phyloP scores from a whole-genome alignment of 2,888 invertebrate species.

The Yponomeuta malinellus region DNA sequence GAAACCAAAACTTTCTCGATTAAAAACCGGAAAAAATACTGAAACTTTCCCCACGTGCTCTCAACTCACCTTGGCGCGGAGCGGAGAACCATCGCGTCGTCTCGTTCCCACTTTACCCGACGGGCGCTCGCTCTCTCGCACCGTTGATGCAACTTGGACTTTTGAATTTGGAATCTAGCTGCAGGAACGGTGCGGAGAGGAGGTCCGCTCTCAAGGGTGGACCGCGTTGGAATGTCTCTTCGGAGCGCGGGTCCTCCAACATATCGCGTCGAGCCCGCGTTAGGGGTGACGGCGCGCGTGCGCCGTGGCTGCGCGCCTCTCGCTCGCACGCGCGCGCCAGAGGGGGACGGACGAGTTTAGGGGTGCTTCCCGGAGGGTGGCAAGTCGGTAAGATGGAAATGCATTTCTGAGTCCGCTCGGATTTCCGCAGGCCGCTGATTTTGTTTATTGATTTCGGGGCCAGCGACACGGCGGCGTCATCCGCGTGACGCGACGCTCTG shows the following conservation, averaged over 20 bases:
- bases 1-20: neutral
- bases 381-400: slow-evolving; percentile 73
- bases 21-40: slow-evolving; percentile 23
- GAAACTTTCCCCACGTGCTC: slow-evolving; percentile 60
- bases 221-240: slow-evolving; percentile 67
- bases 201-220: slow-evolving; percentile 69
- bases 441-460: slow-evolving; percentile 72
- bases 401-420: slow-evolving; percentile 72
- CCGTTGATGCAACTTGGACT: slow-evolving; percentile 31
- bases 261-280: slow-evolving; percentile 59
- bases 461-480: slow-evolving; percentile 25
- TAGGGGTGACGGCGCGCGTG: slow-evolving; percentile 68
- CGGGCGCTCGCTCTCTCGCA: slow-evolving; percentile 68
- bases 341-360: slow-evolving; percentile 50
- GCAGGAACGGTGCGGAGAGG: slow-evolving; percentile 53
- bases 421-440: slow-evolving; percentile 72
- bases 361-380: slow-evolving; percentile 72
- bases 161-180: slow-evolving; percentile 21
- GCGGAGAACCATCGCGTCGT: slow-evolving; percentile 61
- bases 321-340: slow-evolving; percentile 38
- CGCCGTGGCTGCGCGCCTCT: slow-evolving; percentile 44
- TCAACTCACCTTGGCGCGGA: slow-evolving; percentile 63
- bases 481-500: slow-evolving; percentile 38
- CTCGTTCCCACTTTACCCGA: slow-evolving; percentile 70
- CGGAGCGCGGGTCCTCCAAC: slow-evolving; percentile 60